Base-by-base conservation (phyloP, 1,140 invertebrate genomes). In the Aricia agestis region DNA sequence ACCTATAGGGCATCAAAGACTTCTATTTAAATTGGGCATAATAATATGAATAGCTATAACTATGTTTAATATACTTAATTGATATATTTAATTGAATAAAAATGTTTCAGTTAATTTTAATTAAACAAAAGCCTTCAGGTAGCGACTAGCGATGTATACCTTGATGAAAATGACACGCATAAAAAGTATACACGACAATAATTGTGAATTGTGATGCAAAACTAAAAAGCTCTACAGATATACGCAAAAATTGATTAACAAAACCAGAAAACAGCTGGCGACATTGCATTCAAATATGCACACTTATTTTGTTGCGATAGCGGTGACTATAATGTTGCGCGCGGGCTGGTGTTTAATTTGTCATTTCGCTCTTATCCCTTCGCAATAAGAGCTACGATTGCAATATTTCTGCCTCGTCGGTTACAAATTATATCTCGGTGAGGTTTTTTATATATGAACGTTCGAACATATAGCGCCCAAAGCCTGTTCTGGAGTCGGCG, bases 241-340 rank as follows among this genome's bases (percentile, higher is more conserved):
- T 19, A 69, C 25, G 52, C 13, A 45, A 76, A 83, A 83, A 85
- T 80, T 74, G 79, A 82, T 69, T 52, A 81, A 75, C 71, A 83
- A 81, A 81, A 81, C 76, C 66, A 72, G 73, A 68, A 66, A 80
- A 77, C 83, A 85, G 82, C 81, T 85, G 83, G 82, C 78, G 70
- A 72, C 74, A 75, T 75, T 78, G 75, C 74, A 82, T 80, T 83
- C 79, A 80, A 80, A 77, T 79, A 80, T 80, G 82, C 80, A 80
- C 74, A 76, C 75, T 78, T 76, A 81, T 84, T 80, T 79, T 75
- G 74, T 72, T 68, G 68, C 41, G 70, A 75, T 71, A 73, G 61
- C 68, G 66, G 66, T 31, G 31, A 61, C 52, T 11, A 74, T 68
- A 45, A 67, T 73, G 65, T 68, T 72, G 41, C 67, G 42, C 36